Percentiles rank a stretch among this genome's conserved stretches.
Conservation (phyloP, 92 coral and sea anemone genomes). For the Paragorgia papillata region DNA sequence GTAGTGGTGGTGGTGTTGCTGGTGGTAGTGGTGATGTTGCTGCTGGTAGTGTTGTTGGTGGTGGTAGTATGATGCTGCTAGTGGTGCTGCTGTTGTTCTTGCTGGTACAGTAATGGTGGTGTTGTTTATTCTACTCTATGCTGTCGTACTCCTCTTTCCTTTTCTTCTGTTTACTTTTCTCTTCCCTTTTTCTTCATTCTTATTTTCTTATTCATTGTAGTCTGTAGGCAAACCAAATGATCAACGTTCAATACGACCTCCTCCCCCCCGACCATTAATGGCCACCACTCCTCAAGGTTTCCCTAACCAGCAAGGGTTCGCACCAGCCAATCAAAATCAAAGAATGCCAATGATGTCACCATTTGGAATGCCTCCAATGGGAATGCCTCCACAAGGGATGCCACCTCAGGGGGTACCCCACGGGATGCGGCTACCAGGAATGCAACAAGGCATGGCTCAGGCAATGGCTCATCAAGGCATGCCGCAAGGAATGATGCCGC, state of each 20-base stretch:
- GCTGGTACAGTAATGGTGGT: too few relatives aligned
- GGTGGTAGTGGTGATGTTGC: too few relatives aligned
- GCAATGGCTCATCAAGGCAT: conserved; percentile 45
- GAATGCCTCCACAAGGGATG: conserved; percentile 34
- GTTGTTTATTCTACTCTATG: too few relatives aligned
- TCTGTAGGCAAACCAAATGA: conserved; percentile 32
- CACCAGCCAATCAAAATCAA: conserved; percentile 28
- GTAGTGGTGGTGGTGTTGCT: too few relatives aligned
- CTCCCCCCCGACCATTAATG: conserved; percentile 60
- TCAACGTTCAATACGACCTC: conserved; percentile 48
- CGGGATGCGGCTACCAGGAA: not conserved
- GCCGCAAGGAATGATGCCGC: conserved; percentile 60
- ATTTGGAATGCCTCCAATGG: conserved; percentile 46
- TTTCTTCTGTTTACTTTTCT: not conserved
- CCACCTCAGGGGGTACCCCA: not conserved
- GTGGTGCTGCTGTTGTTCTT: too few relatives aligned
- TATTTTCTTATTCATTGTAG: not conserved
- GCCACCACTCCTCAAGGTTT: conserved; percentile 35
- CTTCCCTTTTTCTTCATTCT: too few relatives aligned
- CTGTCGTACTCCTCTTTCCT: too few relatives aligned
- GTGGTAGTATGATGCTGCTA: too few relatives aligned
- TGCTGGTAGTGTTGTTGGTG: too few relatives aligned
- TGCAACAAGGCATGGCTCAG: conserved; percentile 54
- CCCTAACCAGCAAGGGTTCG: conserved; percentile 20
- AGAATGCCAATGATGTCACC: conserved; percentile 45